These are phyloP conservation scores for Orchesellides sinensis DNA, from an alignment of 2,888 invertebrate species.

Conservation along the genomic window DNA sequence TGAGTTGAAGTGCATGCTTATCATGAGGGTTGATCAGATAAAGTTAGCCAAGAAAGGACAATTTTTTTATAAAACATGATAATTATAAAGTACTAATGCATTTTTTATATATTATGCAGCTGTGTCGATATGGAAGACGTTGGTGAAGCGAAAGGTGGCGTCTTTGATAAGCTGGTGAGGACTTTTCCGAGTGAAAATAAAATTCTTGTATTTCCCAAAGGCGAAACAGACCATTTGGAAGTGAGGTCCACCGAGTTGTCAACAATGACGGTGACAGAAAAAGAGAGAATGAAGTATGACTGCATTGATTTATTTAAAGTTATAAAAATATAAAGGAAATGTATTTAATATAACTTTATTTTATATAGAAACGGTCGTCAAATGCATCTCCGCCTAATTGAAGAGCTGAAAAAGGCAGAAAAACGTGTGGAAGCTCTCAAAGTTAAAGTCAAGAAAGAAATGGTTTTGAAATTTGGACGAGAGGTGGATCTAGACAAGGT, in stretches of 20 bases:
- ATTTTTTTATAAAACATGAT: no score
- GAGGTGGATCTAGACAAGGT: slow-evolving; percentile 72
- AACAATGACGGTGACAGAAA: slow-evolving; percentile 61
- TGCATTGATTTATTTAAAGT: neutral
- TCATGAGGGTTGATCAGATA: slow-evolving; percentile 85
- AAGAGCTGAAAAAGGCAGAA: slow-evolving; percentile 67
- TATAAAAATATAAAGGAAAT: neutral
- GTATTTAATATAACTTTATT: neutral
- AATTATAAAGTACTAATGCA: no score
- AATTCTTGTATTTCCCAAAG: slow-evolving; percentile 70
- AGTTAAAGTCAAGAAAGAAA: slow-evolving; percentile 61
- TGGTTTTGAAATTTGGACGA: slow-evolving; percentile 71
- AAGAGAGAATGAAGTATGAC: slow-evolving; percentile 64
- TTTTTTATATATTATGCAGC: slow-evolving; percentile 36
- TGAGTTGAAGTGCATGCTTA: slow-evolving; percentile 84
- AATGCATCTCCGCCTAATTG: slow-evolving; percentile 68
- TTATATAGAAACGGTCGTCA: slow-evolving; percentile 62
- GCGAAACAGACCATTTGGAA: slow-evolving; percentile 64
- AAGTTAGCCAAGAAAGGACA: slow-evolving; percentile 78
- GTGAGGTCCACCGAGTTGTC: slow-evolving; percentile 66
- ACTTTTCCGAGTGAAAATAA: slow-evolving; percentile 69
- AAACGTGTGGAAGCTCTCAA: slow-evolving; percentile 51
- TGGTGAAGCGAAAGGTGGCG: slow-evolving; percentile 49
- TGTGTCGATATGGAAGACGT: slow-evolving; percentile 73
- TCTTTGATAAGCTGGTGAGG: slow-evolving; percentile 62